A percentile compares a stretch with the other conserved stretches of the same genome.
phyloP scores from a whole-genome alignment of 2,113 vertebrate species.

The Ceyx cyanopectus region DNA sequence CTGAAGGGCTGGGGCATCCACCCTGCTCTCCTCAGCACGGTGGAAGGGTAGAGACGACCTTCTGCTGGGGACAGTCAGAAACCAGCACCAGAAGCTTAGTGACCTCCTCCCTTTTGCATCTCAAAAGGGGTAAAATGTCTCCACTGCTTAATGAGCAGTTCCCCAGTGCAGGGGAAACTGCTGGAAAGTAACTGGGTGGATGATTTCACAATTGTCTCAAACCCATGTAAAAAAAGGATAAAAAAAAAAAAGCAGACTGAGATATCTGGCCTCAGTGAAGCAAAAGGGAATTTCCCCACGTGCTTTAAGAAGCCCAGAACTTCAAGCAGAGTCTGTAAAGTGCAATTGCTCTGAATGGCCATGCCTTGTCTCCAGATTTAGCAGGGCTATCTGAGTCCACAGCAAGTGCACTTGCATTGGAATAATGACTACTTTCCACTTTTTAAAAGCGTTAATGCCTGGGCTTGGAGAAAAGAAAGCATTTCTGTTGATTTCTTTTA shows the following conservation, averaged over 20 bases:
- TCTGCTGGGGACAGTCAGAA: neutral
- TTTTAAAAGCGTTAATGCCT: neutral
- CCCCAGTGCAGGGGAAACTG: neutral
- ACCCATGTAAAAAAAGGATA: conserved; percentile 12
- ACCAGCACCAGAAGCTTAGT: neutral
- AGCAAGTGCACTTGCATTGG: neutral
- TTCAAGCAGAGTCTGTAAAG: conserved; percentile 43
- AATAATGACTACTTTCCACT: neutral
- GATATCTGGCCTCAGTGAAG: conserved; percentile 28
- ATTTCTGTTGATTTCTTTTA: neutral
- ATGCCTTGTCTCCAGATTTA: neutral
- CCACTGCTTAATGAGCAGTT: neutral
- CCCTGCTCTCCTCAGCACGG: fast-evolving
- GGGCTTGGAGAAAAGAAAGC: neutral
- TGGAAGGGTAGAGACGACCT: neutral
- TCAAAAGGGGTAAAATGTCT: neutral
- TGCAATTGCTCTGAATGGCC: conserved; percentile 38
- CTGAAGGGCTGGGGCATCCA: neutral
- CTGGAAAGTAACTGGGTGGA: neutral
- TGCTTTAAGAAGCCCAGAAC: conserved; percentile 25
- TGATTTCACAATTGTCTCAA: neutral
- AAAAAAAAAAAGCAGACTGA: neutral
- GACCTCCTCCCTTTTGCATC: neutral
- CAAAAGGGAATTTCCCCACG: conserved; percentile 45
- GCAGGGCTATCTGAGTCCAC: conserved; percentile 34